Base-by-base conservation (phyloP, 2,797 vertebrate genomes). In the Todus mexicanus region DNA sequence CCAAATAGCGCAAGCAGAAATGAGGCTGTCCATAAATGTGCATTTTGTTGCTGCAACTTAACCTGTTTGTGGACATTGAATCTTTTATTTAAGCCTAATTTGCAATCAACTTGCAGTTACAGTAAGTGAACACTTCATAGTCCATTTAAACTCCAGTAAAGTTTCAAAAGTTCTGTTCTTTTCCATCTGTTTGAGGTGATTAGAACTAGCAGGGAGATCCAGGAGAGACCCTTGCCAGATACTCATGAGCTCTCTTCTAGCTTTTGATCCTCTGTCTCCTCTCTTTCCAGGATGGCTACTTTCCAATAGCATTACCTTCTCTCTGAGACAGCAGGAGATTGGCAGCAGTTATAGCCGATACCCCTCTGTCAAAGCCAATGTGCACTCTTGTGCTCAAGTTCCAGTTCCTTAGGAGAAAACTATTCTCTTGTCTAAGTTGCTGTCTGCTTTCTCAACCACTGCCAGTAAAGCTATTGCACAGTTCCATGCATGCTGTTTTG, bases 111-210 rank as follows among this genome's bases (percentile, higher is more conserved):
- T 61, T 76, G 72, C 61, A 26, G 2, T 60, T 85, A 26, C 38
- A 77, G 64, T 84, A 37, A 80, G 61, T 10, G 56, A 89, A 13
- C 25, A 35, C 37, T 88, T 84, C 37, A 23, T 12, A 69, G 53
- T 37, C 60, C 81, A n/a, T 42, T 92, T 72, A 80, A 89, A 38
- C 64, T 83, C 50, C 33, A 84, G 71, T 75, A 29, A 83, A 69
- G 60, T 87, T 89, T 88, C 56, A 72, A 74, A 88, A 92, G 60
- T 92, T 95, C 73, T 95, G n/a, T 73, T 91, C 90, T 94, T 96
- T 95, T 97, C 90, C 90, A 84, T 97, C 83, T 95, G 90, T 73
- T 70, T 84, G 88, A 88, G 85, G 64, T 94, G 94, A 95, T 95
- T 87, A 87, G 89, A 84, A 63, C 84, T 84, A 95, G 91, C 56